Evolutionary conservation across 2,797 vertebrate species (phyloP), one percentile per base, ranked within the genome.

Genomic region (Sebastes melanostomus): DNA sequence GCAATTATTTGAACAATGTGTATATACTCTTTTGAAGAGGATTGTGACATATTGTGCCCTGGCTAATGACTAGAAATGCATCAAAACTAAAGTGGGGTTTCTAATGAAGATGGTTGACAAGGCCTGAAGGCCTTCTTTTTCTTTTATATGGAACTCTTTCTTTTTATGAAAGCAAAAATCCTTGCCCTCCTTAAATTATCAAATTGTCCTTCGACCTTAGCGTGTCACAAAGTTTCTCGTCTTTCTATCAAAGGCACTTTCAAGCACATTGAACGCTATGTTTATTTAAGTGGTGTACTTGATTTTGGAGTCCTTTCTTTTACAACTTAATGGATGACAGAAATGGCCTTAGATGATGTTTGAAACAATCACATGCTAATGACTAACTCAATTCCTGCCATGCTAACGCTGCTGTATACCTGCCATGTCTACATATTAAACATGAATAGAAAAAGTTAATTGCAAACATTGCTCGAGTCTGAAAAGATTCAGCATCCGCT

Each of bases 1-100:
- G 84, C 82, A 94, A 94, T 95, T 92, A 93, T 92, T 92, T 84
- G 85, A 93, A 94, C 92, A 94, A 94, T 87, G 87, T 87, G 87
- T 86, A 86, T 86, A 82, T 88, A 85, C 83, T 89, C 86, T 89
- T 87, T 89, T 93, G 83, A 93, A 92, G 91, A 91, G 87, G 86
- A 89, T 80, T 87, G 82, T 91, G 91, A 92, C 90, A 89, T 86
- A 87, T 84, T 90, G 88, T 93, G 91, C 65, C 74, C 81, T 69
- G 74, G 83, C 87, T 93, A 93, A 94, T 92, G 92, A 95, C 81
- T 83, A 86, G 78, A 92, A 93, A 92, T 92, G 90, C 91, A 92
- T 92, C 93, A 91, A 85, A 88, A 92, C 84, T 87, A 83, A 93
- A 94, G 90, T 90, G 86, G 89, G 72, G 75, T 78, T 84, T 87